These are phyloP conservation scores for Schizaphis graminum DNA, from an alignment of 2,888 invertebrate genomes.

Conservation along the genomic window DNA sequence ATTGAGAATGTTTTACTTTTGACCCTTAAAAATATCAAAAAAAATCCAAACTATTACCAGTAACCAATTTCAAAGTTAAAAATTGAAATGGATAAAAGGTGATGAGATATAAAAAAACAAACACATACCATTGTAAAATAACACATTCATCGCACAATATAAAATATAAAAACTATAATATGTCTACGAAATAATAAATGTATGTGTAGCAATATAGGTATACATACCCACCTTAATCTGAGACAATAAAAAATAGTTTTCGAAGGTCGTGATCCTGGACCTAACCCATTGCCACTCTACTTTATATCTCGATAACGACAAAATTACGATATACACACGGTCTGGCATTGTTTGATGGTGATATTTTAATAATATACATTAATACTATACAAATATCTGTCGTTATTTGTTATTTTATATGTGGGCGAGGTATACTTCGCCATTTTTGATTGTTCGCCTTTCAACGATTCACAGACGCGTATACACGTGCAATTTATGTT, in stretches of 20 bases:
- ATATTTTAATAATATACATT: not conserved
- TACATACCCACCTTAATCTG: not conserved
- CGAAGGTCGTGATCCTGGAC: constrained; percentile 14
- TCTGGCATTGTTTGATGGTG: not conserved
- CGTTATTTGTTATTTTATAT: not conserved
- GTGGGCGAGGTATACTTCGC: not conserved
- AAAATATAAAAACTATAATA: not conserved
- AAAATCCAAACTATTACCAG: not conserved
- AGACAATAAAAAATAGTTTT: constrained; percentile 17
- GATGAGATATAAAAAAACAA: not conserved
- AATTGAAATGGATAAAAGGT: not conserved
- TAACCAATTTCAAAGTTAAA: not conserved
- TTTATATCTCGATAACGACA: not conserved
- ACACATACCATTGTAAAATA: not conserved
- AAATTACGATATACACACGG: not conserved
- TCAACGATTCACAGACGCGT: not conserved
- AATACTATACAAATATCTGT: constrained; percentile 8
- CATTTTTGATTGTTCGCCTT: not conserved
- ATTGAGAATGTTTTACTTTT: not conserved
- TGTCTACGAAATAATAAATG: not conserved
- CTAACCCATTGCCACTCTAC: not conserved
- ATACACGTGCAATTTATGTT: not conserved
- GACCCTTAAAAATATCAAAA: not conserved
- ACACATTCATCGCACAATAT: not conserved
- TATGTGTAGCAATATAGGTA: not conserved